These are phyloP conservation scores for Cheilosia vulpina DNA, from an alignment of 2,888 invertebrate genomes.

Conservation along the genomic window DNA sequence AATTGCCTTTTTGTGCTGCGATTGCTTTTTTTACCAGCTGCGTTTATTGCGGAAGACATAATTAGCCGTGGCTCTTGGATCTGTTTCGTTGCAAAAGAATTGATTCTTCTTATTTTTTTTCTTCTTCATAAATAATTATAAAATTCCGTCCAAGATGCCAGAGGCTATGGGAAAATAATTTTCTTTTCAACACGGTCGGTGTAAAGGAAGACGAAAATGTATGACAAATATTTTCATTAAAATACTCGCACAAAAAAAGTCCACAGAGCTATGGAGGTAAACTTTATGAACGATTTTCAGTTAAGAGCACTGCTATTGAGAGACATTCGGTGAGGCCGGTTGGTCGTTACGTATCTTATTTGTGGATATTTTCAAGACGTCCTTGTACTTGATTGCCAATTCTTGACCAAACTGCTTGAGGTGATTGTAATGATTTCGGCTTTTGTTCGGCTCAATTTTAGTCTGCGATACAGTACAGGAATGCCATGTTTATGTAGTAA, in stretches of 20 bases:
- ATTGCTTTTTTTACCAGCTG: constrained; percentile 1
- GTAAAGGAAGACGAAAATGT: not conserved
- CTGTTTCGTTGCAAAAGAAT: constrained; percentile 4
- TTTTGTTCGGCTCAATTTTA: not conserved
- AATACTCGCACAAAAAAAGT: constrained; percentile 8
- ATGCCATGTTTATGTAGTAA: not conserved
- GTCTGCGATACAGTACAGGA: not conserved
- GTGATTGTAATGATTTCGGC: not conserved
- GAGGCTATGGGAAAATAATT: constrained; percentile 5
- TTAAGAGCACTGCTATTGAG: too few species aligned
- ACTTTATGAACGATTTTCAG: too few species aligned
- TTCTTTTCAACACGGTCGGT: not conserved
- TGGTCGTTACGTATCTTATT: not conserved
- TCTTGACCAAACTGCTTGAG: too few species aligned
- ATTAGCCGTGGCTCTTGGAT: constrained; percentile 12
- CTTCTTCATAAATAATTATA: not conserved
- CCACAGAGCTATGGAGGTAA: not conserved
- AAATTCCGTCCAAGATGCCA: not conserved
- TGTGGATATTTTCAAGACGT: constrained; percentile 13
- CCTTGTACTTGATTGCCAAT: constrained; percentile 42
- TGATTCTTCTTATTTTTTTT: not conserved
- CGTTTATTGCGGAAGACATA: constrained; percentile 16
- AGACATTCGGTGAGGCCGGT: too few species aligned
- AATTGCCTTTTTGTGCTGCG: constrained; percentile 24
- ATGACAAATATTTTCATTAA: constrained; percentile 23